Base-by-base conservation (phyloP, 2,113 vertebrate genomes). In the Tyto alba region DNA sequence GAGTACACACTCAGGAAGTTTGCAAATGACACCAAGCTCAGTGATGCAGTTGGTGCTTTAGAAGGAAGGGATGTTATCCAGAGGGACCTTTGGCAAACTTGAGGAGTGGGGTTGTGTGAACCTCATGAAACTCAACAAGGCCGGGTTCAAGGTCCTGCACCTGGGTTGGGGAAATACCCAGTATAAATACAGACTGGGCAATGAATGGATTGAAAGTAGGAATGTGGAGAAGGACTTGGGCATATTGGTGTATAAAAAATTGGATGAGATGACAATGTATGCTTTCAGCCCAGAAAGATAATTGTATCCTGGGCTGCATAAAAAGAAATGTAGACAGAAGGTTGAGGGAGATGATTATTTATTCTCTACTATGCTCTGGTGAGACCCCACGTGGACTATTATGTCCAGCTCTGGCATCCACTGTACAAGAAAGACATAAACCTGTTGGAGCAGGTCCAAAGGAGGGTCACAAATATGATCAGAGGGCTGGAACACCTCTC, bases 311-410 rank as follows among this genome's bases (percentile, higher is more conserved):
- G 12, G 27, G n/a, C 15, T 75, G 13, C 22, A 47, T 55, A 4
- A 55, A 47, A 73, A 36, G 16, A 26, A 32, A 7, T 4, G 6
- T 30, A 30, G 7, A 4, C 45, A 87, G 27, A 9, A 69, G 11
- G 5, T 38, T 5, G 2, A 45, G 10, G 9, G 18, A 59, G 18
- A 25, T 26, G 25, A 25, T 48, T 76, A 5, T 41, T 41, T 2
- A 5, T 40, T 14, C 11, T n/a, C 14, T 75, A 4, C 7, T n/a
- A 23, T 5, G 5, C 23, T 40, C 14, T 64, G 1, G 0, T 64
- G 48, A 32, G 40, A 47, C 47, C 13, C 11, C 22, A 66, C 9
- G 7, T 38, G 8, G 32, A 56, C 11, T 7, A 27, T 3, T 34
- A 19, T 0, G 2, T 59, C 17, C 20, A 68, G 20, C 6, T 43